phyloP scores from a whole-genome alignment of 2,888 invertebrate species.

The Encarsia formosa region DNA sequence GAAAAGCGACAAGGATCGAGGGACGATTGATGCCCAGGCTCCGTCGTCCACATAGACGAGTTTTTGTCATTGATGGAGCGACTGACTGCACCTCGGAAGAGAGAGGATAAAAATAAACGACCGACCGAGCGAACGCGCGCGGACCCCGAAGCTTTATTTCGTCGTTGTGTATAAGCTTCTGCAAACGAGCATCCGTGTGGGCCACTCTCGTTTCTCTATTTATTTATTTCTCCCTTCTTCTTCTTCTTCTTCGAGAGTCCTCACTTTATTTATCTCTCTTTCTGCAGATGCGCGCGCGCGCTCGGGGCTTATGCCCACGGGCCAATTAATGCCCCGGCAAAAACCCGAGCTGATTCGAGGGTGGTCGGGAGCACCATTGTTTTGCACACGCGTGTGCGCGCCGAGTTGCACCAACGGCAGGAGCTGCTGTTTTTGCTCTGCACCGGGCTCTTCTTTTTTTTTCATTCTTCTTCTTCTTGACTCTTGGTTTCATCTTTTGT shows the following conservation, averaged over 20 bases:
- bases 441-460: background rate
- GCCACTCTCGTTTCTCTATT: conserved; percentile 13
- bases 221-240: conserved; percentile 30
- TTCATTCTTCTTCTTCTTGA: background rate
- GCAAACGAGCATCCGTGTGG: conserved; percentile 29
- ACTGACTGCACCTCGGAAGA: background rate
- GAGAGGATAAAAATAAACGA: background rate
- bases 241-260: too few relatives aligned
- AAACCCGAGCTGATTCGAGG: conserved; percentile 42
- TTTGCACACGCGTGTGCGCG: conserved; percentile 1
- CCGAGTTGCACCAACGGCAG: conserved; percentile 25
- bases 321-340: conserved; percentile 47
- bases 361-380: conserved; percentile 37
- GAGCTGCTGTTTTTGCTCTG: conserved; percentile 10
- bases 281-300: conserved; percentile 30
- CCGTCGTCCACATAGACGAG: conserved; percentile 44
- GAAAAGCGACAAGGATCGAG: conserved; percentile 23
- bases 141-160: conserved; percentile 42
- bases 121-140: conserved; percentile 22
- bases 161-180: conserved; percentile 32
- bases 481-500: conserved; percentile 3
- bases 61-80: conserved; percentile 42
- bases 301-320: conserved; percentile 43
- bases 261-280: conserved; percentile 18
- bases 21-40: conserved; percentile 28